Evolutionary conservation across 2,888 invertebrate genomes (phyloP).

Genomic region (Dyspetes luteomarginatus): DNA sequence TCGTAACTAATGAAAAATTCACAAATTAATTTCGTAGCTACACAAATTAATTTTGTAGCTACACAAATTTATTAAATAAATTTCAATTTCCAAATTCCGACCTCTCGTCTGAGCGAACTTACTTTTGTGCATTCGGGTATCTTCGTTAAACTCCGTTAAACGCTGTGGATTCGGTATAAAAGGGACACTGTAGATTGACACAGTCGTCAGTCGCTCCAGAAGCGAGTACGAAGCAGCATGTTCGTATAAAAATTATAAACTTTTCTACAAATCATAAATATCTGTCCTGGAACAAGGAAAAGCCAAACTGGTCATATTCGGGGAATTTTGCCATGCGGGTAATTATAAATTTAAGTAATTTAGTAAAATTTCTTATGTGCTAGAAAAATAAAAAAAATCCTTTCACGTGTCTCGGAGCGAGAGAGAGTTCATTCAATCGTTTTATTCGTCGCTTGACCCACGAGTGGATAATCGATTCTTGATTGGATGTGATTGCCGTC

Average conservation of each 20-base stretch:
- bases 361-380: too few relatives aligned
- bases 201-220: constrained; percentile 53
- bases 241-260: too few relatives aligned
- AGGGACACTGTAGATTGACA: not conserved
- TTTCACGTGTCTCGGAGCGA: not conserved
- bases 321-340: not conserved
- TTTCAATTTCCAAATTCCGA: not conserved
- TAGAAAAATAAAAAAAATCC: not conserved
- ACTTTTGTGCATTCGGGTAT: constrained; percentile 23
- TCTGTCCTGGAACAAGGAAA: not conserved
- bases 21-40: too few relatives aligned
- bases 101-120: not conserved
- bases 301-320: not conserved
- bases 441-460: constrained; percentile 32
- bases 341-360: not conserved
- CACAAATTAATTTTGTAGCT: too few relatives aligned
- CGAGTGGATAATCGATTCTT: constrained; percentile 56
- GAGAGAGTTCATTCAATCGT: constrained; percentile 17
- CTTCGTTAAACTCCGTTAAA: constrained; percentile 46
- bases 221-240: constrained; percentile 43
- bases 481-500: constrained; percentile 64
- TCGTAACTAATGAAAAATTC: too few relatives aligned
- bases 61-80: too few relatives aligned
- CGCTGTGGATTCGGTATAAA: constrained; percentile 17
- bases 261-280: not conserved